Evolutionary conservation across 2,113 vertebrate species (phyloP).

Genomic region (Pterocles gutturalis): DNA sequence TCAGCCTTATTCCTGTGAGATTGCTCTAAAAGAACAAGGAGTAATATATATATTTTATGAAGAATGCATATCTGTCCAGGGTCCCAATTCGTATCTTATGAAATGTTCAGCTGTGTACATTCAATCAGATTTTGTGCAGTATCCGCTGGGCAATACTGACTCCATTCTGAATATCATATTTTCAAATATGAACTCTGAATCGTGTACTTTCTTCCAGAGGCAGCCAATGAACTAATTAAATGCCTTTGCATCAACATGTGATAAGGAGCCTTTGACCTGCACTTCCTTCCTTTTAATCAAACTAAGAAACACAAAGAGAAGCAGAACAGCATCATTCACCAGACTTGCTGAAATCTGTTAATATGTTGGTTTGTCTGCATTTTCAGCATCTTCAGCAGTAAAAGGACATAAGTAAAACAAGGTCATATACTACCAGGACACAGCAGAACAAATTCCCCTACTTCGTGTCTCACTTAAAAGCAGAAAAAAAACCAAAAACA

Average conservation of each 20-base stretch:
- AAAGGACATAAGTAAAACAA: background rate
- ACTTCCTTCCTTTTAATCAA: background rate
- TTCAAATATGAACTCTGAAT: background rate
- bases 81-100: background rate
- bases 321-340: background rate
- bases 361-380: background rate
- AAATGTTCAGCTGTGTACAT: background rate
- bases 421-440: background rate
- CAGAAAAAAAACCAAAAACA: background rate
- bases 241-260: background rate
- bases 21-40: background rate
- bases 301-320: background rate
- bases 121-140: background rate
- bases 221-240: background rate
- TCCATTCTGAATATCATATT: background rate
- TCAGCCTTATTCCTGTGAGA: background rate
- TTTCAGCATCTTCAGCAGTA: background rate
- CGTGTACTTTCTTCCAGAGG: background rate
- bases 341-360: background rate
- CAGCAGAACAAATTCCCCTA: background rate
- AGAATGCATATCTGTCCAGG: background rate
- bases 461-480: background rate
- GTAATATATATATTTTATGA: slow-evolving; percentile 7
- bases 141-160: background rate
- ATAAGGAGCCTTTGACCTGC: background rate